Evolutionary conservation across 1,140 invertebrate genomes (phyloP).

Genomic region (Heliconius himera): DNA sequence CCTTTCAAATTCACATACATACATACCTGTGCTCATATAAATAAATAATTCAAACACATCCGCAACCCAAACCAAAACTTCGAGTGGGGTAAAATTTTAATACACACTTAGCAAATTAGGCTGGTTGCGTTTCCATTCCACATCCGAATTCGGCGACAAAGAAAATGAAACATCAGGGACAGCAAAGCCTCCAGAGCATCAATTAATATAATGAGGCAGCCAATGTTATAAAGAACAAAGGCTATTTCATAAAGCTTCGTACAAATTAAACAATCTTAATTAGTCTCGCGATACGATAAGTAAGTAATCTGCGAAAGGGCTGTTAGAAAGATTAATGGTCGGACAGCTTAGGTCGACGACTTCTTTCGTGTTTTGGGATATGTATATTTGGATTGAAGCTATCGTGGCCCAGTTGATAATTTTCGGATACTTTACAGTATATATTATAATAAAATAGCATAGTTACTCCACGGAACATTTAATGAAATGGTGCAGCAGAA

Average conservation of each 20-base stretch:
- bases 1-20: background rate
- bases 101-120: constrained; percentile 16
- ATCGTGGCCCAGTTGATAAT: too few relatives aligned
- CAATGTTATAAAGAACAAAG: constrained; percentile 39
- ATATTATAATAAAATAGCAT: too few relatives aligned
- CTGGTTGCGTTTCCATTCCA: background rate
- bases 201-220: constrained; percentile 43
- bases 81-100: background rate
- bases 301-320: constrained; percentile 13
- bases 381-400: background rate
- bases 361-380: background rate
- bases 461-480: too few relatives aligned
- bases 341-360: background rate
- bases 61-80: background rate
- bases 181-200: constrained; percentile 38
- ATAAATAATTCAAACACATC: background rate
- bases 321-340: constrained; percentile 17
- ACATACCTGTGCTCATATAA: background rate
- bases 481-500: too few relatives aligned
- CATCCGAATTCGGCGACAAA: constrained; percentile 35
- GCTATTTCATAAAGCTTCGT: constrained; percentile 24
- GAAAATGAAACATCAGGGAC: constrained; percentile 36
- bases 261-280: constrained; percentile 43
- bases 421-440: too few relatives aligned
- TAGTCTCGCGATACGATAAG: constrained; percentile 32